A percentile compares a stretch with the other conserved stretches of the same genome.
phyloP scores from a whole-genome alignment of 2,797 vertebrate genomes.

The Coregonus sp. region DNA sequence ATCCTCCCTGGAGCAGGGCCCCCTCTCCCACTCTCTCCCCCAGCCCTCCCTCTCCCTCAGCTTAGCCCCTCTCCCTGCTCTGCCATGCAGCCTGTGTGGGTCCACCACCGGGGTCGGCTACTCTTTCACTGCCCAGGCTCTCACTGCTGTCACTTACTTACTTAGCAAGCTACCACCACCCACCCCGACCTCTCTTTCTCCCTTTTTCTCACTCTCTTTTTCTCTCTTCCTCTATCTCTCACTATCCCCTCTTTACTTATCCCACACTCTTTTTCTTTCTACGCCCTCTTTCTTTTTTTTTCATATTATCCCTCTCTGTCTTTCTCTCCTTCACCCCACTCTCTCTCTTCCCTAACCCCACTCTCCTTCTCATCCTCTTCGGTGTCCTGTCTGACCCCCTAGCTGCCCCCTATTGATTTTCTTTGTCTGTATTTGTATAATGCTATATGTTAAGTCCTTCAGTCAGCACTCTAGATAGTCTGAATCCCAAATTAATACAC shows the following conservation, averaged over 20 bases:
- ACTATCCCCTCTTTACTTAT: constrained; percentile 18
- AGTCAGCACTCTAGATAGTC: neutral
- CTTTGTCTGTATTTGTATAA: constrained; percentile 8
- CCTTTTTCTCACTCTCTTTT: constrained; percentile 13
- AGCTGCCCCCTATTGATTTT: constrained; percentile 11
- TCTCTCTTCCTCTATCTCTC: constrained; percentile 12
- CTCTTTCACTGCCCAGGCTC: constrained; percentile 74
- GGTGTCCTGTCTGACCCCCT: neutral
- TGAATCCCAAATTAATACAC: constrained; percentile 8
- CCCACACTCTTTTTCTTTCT: constrained; percentile 10
- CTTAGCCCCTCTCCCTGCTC: constrained; percentile 51
- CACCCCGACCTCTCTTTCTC: constrained; percentile 4
- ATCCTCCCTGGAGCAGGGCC: constrained; percentile 75
- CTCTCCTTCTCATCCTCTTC: neutral
- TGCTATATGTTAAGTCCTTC: constrained; percentile 4
- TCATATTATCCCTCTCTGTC: neutral
- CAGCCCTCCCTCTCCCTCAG: neutral
- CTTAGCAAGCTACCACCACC: constrained; percentile 28
- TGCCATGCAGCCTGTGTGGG: constrained; percentile 69
- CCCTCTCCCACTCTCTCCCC: constrained; percentile 32
- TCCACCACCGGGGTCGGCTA: constrained; percentile 70
- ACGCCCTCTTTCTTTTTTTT: neutral
- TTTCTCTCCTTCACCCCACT: neutral
- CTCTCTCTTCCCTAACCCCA: constrained; percentile 9
- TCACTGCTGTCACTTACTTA: constrained; percentile 74